Base-by-base conservation (phyloP, 2,113 vertebrate genomes). In the Brachypodius melanocephalos region DNA sequence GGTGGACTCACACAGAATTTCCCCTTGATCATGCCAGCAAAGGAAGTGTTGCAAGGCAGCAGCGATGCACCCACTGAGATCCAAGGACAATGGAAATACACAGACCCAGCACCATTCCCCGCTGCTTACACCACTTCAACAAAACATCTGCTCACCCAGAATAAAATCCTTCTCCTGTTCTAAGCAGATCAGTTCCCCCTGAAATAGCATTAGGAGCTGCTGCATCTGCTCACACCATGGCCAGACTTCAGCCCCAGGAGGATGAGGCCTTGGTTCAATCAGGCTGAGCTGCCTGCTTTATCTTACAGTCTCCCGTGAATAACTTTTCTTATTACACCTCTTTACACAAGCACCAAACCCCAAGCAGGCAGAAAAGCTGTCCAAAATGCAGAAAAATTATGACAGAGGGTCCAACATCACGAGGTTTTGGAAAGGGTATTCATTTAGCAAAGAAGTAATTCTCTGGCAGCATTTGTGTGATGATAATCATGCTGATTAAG, bases 401-500 rank as follows among this genome's bases (percentile, higher is more conserved):
- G 93, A 86, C 66, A 77, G 67, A 69, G 55, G 43, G 46, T 95
- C 51, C 58, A 86, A 43, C 65, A 80, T 52, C 43, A 24, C 0
- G 3, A 61, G 68, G 57, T 48, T 92, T 80, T 68, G 58, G 54
- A 83, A 88, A 79, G 55, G 52, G 91, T 95, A 36, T 69, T 91
- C 36, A 17, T 78, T 91, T 88, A 84, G 68, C 45, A 12, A 55
- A 75, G 72, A 88, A 80, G n/a, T 45, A 73, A 92, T 72, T 66
- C 86, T 76, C 65, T 90, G 92, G 80, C 69, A 92, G 76, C 5
- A 3, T 84, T 59, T 87, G 46, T 85, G 80, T 82, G 80, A 40
- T 83, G 74, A 92, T 96, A 94, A 92, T 86, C 67, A 46, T 19
- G 36, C 88, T 93, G 95, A 92, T 97, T 89, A 95, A 88, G 88